Conservation (phyloP, 2,797 vertebrate genomes). For the Tachyglossus aculeatus region DNA sequence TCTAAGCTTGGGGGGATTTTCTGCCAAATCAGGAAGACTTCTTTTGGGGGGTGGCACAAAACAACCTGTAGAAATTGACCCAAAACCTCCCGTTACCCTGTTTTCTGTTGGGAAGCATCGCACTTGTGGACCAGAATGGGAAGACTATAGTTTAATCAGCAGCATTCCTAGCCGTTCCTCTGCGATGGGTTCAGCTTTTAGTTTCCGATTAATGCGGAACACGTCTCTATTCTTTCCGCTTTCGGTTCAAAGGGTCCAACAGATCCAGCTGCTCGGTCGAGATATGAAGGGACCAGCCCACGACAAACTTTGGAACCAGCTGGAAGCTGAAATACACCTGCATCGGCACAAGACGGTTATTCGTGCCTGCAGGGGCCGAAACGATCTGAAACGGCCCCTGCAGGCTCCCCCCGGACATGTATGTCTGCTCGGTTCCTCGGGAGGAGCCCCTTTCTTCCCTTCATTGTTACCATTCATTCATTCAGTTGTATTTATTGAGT, state of each 20-base stretch:
- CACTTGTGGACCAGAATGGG: too few relatives aligned
- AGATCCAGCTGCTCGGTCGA: constrained; percentile 94
- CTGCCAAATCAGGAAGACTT: too few relatives aligned
- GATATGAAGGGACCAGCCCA: constrained; percentile 99
- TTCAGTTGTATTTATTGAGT: too few relatives aligned
- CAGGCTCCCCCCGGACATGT: constrained; percentile 92
- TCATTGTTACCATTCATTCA: too few relatives aligned
- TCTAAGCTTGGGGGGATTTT: too few relatives aligned
- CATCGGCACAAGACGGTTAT: constrained; percentile 99
- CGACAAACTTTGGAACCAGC: constrained; percentile 98
- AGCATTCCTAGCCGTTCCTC: too few relatives aligned
- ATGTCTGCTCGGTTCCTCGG: constrained; percentile 56
- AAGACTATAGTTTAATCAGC: too few relatives aligned
- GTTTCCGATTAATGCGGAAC: not conserved
- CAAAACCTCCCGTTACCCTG: too few relatives aligned
- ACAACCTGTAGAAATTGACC: too few relatives aligned
- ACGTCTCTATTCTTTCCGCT: not conserved
- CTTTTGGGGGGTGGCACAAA: too few relatives aligned
- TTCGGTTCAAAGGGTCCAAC: constrained; percentile 84
- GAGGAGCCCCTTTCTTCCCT: not conserved
- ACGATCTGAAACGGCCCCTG: constrained; percentile 90
- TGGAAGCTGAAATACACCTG: constrained; percentile 98
- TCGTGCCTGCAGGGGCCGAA: constrained; percentile 93
- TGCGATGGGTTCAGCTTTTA: not conserved
- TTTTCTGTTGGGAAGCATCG: too few relatives aligned